Percentiles rank a stretch among this genome's conserved stretches.
Conservation (phyloP, 2,797 vertebrate genomes). For the Distichodus sexfasciatus region DNA sequence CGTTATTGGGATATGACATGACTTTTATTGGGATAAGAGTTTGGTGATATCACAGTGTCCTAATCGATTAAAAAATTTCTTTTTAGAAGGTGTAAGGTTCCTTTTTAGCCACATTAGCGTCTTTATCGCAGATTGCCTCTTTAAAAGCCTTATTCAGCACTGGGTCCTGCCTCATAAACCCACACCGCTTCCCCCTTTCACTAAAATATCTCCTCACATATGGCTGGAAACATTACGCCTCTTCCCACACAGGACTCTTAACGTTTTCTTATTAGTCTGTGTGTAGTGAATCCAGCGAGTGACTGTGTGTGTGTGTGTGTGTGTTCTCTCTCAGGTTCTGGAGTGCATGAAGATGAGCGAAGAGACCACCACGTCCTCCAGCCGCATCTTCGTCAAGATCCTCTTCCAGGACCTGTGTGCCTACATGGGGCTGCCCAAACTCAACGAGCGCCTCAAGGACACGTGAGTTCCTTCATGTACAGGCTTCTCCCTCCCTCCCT, state of each 20-base stretch:
- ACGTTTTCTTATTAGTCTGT: background rate
- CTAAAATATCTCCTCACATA: slow-evolving; percentile 8
- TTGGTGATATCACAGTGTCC: too few relatives aligned
- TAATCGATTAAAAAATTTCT: too few relatives aligned
- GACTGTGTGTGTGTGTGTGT: too few relatives aligned
- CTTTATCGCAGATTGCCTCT: too few relatives aligned
- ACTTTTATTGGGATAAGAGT: too few relatives aligned
- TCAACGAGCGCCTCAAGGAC: slow-evolving; percentile 94
- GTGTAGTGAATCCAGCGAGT: too few relatives aligned
- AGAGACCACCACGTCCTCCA: slow-evolving; percentile 96
- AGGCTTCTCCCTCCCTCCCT: too few relatives aligned
- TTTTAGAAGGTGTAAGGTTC: too few relatives aligned
- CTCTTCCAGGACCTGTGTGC: slow-evolving; percentile 98
- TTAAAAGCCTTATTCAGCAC: background rate
- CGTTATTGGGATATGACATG: too few relatives aligned
- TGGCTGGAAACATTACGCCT: background rate
- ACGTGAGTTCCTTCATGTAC: too few relatives aligned
- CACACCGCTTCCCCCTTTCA: background rate
- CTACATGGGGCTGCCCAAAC: slow-evolving; percentile 95
- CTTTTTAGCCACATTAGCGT: too few relatives aligned
- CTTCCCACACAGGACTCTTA: background rate
- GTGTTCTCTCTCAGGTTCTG: slow-evolving; percentile 80
- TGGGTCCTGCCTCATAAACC: background rate
- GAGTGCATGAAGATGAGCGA: slow-evolving; percentile 93
- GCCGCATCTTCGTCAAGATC: slow-evolving; percentile 99